Evolutionary conservation across 2,888 invertebrate species (phyloP).

Genomic region (Hirtodrosophila trivittata): DNA sequence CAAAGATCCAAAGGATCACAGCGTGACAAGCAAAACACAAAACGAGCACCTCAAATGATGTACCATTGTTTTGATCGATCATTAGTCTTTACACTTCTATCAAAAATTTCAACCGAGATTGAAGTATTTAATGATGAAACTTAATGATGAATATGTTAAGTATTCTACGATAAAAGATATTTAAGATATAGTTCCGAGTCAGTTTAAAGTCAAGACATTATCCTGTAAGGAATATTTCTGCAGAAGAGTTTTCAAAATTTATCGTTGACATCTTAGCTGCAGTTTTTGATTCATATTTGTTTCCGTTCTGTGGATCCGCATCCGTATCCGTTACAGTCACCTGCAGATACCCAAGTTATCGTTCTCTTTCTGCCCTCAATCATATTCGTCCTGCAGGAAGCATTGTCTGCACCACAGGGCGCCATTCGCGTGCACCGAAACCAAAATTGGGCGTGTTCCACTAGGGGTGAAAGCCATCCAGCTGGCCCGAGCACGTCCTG

Average conservation of each 20-base stretch:
- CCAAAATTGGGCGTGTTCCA: constrained; percentile 39
- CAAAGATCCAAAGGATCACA: constrained; percentile 39
- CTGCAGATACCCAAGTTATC: constrained; percentile 12
- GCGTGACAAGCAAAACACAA: constrained; percentile 30
- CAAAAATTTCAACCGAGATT: too few species aligned
- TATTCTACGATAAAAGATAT: too few species aligned
- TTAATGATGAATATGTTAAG: too few species aligned
- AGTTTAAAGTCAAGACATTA: too few species aligned
- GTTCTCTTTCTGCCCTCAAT: constrained; percentile 16
- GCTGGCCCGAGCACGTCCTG: constrained; percentile 29
- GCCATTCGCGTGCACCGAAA: constrained; percentile 46
- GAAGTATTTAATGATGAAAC: too few species aligned
- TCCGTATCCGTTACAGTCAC: constrained; percentile 6
- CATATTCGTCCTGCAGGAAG: constrained; percentile 7
- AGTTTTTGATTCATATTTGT: too few species aligned
- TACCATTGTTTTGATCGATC: constrained; percentile 32
- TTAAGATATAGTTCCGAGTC: too few species aligned
- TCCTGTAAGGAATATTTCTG: too few species aligned
- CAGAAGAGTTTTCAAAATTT: too few species aligned
- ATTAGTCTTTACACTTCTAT: constrained; percentile 10
- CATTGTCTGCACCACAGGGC: constrained; percentile 15
- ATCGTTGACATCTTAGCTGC: too few species aligned
- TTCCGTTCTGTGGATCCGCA: neutral
- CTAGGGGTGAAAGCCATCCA: constrained; percentile 37
- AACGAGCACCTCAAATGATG: constrained; percentile 5